These are phyloP conservation scores for Phylloscopus whistleri DNA, from an alignment of 2,113 vertebrate species.

Conservation along the genomic window DNA sequence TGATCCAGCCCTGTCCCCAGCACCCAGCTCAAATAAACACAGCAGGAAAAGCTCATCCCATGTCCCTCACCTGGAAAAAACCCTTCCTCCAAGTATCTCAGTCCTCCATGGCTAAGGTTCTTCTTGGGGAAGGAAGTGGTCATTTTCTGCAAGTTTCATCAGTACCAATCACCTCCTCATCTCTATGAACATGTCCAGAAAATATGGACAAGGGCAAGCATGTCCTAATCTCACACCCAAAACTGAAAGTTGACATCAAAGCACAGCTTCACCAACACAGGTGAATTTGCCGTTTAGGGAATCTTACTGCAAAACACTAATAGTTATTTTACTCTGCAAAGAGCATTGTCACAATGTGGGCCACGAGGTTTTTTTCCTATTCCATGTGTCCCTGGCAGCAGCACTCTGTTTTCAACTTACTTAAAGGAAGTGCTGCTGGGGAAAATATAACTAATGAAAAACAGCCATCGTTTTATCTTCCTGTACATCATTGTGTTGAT, in stretches of 20 bases:
- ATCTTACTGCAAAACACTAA: not conserved
- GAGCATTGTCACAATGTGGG: not conserved
- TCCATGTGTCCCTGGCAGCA: not conserved
- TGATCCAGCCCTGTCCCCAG: not conserved
- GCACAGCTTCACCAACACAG: not conserved
- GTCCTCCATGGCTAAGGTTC: not conserved
- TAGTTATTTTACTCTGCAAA: not conserved
- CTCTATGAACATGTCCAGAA: not conserved
- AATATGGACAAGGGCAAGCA: not conserved
- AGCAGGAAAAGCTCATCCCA: not conserved
- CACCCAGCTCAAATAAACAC: not conserved
- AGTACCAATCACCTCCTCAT: not conserved
- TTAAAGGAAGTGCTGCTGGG: not conserved
- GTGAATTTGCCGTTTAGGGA: not conserved
- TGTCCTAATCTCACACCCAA: not conserved
- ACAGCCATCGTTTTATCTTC: slow-evolving; percentile 19
- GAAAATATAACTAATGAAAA: slow-evolving; percentile 53
- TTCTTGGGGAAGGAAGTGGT: not conserved
- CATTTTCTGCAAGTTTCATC: not conserved
- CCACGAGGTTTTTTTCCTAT: not conserved
- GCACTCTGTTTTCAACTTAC: slow-evolving; percentile 2
- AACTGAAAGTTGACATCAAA: not conserved
- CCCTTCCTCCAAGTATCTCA: not conserved
- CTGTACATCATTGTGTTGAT: not conserved
- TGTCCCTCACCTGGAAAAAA: not conserved